These are phyloP conservation scores for Anthopleura sola DNA, from an alignment of 64 coral and sea anemone species.

Conservation along the genomic window DNA sequence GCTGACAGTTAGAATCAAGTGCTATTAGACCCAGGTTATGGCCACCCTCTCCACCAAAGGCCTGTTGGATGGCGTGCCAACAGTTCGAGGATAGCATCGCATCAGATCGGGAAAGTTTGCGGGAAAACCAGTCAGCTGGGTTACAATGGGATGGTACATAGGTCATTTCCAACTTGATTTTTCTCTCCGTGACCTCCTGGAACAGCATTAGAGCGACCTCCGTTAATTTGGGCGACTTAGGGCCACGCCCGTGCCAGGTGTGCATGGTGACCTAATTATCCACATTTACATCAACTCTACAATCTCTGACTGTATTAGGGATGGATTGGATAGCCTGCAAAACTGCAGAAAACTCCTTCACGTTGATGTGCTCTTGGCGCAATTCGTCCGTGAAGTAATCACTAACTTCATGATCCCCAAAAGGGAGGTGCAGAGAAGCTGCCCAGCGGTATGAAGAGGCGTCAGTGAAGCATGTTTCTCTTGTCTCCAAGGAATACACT, in stretches of 20 bases:
- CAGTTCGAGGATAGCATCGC: too few species aligned
- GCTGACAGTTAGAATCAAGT: slow-evolving; percentile 38
- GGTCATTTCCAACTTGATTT: background rate
- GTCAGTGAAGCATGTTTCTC: background rate
- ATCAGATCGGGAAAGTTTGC: too few species aligned
- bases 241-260: slow-evolving; percentile 21
- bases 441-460: slow-evolving; percentile 35
- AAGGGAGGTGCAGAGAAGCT: background rate
- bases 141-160: slow-evolving; percentile 43
- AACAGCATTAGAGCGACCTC: background rate
- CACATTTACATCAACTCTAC: background rate
- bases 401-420: slow-evolving; percentile 13
- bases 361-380: background rate
- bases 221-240: background rate
- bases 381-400: slow-evolving; percentile 36
- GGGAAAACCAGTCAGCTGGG: too few species aligned
- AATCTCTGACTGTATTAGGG: background rate
- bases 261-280: slow-evolving; percentile 21
- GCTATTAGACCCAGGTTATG: slow-evolving; percentile 53
- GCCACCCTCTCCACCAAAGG: slow-evolving; percentile 32
- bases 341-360: too few species aligned
- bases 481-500: background rate
- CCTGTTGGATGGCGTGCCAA: slow-evolving; percentile 9
- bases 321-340: slow-evolving; percentile 17
- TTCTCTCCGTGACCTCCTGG: background rate